Conservation (phyloP, 2,113 vertebrate genomes). For the Podilymbus podiceps region DNA sequence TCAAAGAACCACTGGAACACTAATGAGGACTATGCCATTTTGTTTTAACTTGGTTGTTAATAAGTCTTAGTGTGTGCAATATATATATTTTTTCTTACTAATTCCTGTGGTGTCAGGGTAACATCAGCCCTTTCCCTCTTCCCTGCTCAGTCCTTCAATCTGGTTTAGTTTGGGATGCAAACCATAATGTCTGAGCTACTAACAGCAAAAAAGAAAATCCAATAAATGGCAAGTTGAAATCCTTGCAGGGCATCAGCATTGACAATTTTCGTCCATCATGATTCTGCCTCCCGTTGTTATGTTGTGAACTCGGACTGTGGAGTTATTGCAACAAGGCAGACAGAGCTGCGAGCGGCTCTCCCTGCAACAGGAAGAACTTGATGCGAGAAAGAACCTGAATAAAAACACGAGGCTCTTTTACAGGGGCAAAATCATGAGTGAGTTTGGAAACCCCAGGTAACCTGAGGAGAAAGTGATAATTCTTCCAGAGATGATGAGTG, state of each 20-base stretch:
- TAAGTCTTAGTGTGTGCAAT: slow-evolving; percentile 77
- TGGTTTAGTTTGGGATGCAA: slow-evolving; percentile 68
- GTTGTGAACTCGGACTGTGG: slow-evolving; percentile 2
- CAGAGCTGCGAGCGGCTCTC: background rate
- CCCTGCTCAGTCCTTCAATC: slow-evolving; percentile 63
- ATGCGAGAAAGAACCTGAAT: background rate
- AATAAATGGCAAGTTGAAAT: slow-evolving; percentile 3
- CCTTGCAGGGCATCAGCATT: background rate
- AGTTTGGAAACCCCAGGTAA: background rate
- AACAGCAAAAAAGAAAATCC: slow-evolving; percentile 58
- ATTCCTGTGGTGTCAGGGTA: slow-evolving; percentile 74
- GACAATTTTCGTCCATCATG: slow-evolving; percentile 11
- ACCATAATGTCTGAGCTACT: slow-evolving; percentile 63
- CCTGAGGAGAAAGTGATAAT: background rate
- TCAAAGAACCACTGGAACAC: slow-evolving; percentile 68
- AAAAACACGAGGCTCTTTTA: background rate
- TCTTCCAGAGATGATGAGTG: background rate
- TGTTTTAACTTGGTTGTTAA: slow-evolving; percentile 77
- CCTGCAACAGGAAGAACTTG: background rate
- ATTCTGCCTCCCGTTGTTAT: slow-evolving; percentile 12
- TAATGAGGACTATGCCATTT: slow-evolving; percentile 73
- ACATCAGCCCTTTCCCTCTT: slow-evolving; percentile 57
- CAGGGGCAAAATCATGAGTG: background rate
- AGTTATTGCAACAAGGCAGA: background rate
- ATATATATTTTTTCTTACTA: slow-evolving; percentile 79